Conservation (phyloP, 1,140 invertebrate species). For the Stratiolaelaps scimitus region DNA sequence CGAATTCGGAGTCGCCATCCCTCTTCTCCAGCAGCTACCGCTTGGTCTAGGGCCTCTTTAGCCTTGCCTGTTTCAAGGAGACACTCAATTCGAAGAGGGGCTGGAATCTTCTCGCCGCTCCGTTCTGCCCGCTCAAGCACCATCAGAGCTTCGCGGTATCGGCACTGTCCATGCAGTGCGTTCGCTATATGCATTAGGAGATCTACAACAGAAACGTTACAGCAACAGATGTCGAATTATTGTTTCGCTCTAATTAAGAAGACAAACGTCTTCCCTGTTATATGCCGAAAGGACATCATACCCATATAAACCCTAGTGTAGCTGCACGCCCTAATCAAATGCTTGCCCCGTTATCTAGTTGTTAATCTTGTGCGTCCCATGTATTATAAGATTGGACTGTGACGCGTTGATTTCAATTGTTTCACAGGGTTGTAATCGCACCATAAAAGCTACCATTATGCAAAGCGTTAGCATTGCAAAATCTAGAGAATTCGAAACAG, state of each 20-base stretch:
- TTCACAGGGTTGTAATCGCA: no score
- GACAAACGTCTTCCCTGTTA: no score
- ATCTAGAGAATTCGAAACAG: neutral
- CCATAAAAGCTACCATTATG: no score
- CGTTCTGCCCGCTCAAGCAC: neutral
- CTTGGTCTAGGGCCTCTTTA: neutral
- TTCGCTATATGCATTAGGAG: neutral
- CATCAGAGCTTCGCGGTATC: neutral
- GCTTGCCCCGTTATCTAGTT: no score
- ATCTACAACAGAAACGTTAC: neutral
- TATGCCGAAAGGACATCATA: no score
- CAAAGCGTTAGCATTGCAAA: neutral
- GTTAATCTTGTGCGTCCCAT: no score
- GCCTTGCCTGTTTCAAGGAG: neutral
- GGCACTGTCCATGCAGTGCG: neutral
- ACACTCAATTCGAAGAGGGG: neutral
- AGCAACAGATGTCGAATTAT: no score
- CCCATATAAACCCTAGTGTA: no score
- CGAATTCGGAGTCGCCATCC: neutral
- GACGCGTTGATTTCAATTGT: no score
- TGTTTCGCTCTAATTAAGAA: no score
- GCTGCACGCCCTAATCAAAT: no score
- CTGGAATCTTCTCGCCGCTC: neutral
- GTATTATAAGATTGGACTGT: no score
- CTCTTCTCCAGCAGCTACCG: neutral